Evolutionary conservation across 2,888 invertebrate genomes (phyloP), one percentile per base, ranked within the genome.

Genomic region (Synanthedon tipuliformis): DNA sequence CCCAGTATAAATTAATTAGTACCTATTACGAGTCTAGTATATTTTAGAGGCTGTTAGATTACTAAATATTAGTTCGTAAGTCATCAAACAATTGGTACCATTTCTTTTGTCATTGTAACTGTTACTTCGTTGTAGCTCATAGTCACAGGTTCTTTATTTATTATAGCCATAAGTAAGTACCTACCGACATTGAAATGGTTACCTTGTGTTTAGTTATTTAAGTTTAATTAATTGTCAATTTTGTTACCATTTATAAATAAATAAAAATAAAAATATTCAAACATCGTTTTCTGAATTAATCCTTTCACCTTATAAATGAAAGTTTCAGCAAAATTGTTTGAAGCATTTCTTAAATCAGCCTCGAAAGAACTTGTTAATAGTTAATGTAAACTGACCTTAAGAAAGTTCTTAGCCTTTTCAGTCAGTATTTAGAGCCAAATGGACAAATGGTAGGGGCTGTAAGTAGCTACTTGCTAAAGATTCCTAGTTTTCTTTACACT

Each of bases 131-230:
- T 54, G 55, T 57, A 66, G 57, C 68, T 71, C 71, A 68, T 69
- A 66, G 66, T 70, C 64, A 69, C 66, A 69, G 69, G 62, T 69
- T 71, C 41, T 53, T 53, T 73, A 79, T 79, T 82, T 82, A 81
- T 80, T 81, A 55, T 79, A 78, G 73, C 59, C 55, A 53, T 77
- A 70, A 69, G 67, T 45, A 34, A 34, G 34, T 65, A 62, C 57
- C 52, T 59, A 56, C 58, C 52, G 41, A 51, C 51, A 55, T 57
- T 55, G 54, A 54, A 54, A 60, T 62, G 54, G 60, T 61, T 64
- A 60, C n/a, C 55, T 63, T 60, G 52, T 58, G 57, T 58, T 53
- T 54, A 51, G 53, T 56, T 60, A 58, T 57, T 55, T 56, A 65
- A 66, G 58, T 57, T 61, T 54, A 72, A 69, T 66, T 65, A 53